Base-by-base conservation (phyloP, 2,888 invertebrate genomes). In the Portevinia maculata region DNA sequence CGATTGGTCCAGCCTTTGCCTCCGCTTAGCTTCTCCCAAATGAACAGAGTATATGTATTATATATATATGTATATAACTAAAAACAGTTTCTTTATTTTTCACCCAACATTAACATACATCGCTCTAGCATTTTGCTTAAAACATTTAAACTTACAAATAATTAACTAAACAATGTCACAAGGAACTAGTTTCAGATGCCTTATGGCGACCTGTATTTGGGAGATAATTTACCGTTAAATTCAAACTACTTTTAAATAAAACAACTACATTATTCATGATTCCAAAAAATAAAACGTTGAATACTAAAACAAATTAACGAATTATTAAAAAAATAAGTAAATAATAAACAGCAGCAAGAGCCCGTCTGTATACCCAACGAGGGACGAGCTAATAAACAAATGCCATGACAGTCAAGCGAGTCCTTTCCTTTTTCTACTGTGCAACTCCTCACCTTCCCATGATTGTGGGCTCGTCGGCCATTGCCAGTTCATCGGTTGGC, bases 401-500 rank as follows among this genome's bases (percentile, higher is more conserved):
- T 83, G 78, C 83, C 67, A 57, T 37, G 44, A 52, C 53, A 67
- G 83, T 78, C 67, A 44, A 78, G n/a, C 34, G 37, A 71, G 48
- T 48, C 60, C 4, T 24, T 17, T 3, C 15, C n/a, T 9, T 11
- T 3, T 34, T 34, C 5, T 9, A 15, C 6, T 8, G 3, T 34
- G 6, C 15, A 32, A 39, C 70, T 60, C 55, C 57, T 88, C 87
- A 93, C 93, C 93, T 93, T 86, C 93, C 93, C 84, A 97, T 95
- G 87, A 95, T 95, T 44, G 95, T 95, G 0, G 96, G 96, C 87
- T 96, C 96, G 86, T 97, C 96, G 4, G 95, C 96, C 94, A 95
- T 94, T 0, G 95, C 96, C 41, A 96, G 92, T 88, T 96, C 95
- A 84, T 95, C 95, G n/a, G 93, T 94, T 3, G 95, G 95, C 0